Conservation (phyloP, 2,113 vertebrate species). For the Cinclus mexicanus region DNA sequence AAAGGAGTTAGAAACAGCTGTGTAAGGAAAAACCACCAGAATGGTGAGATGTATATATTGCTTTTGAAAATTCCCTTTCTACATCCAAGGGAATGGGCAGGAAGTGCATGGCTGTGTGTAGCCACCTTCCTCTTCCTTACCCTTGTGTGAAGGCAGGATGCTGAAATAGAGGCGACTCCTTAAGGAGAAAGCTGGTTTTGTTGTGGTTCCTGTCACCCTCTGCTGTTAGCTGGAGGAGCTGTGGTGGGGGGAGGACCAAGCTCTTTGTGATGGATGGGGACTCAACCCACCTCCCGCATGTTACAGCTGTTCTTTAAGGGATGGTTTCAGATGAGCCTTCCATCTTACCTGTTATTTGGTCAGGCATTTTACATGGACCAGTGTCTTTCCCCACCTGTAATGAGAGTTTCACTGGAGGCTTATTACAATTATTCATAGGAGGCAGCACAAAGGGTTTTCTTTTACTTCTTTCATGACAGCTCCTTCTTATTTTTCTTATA, state of each 20-base stretch:
- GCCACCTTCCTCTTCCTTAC: background rate
- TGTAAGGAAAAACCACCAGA: background rate
- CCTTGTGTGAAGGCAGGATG: background rate
- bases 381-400: background rate
- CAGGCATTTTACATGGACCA: background rate
- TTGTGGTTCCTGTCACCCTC: background rate
- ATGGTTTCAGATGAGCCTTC: background rate
- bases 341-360: accelerated
- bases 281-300: background rate
- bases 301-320: background rate
- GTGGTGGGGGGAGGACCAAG: background rate
- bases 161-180: background rate
- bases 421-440: background rate
- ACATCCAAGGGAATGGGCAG: background rate
- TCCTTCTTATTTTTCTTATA: background rate
- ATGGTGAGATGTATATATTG: background rate
- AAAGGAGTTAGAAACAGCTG: background rate
- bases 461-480: background rate
- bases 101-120: background rate
- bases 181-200: background rate
- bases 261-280: background rate
- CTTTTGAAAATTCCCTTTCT: background rate
- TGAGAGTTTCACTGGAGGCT: background rate
- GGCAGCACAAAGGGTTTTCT: background rate
- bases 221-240: background rate